A percentile compares a stretch with the other conserved stretches of the same genome.
phyloP scores from a whole-genome alignment of 2,888 invertebrate species.

The Pegoplata infirma region DNA sequence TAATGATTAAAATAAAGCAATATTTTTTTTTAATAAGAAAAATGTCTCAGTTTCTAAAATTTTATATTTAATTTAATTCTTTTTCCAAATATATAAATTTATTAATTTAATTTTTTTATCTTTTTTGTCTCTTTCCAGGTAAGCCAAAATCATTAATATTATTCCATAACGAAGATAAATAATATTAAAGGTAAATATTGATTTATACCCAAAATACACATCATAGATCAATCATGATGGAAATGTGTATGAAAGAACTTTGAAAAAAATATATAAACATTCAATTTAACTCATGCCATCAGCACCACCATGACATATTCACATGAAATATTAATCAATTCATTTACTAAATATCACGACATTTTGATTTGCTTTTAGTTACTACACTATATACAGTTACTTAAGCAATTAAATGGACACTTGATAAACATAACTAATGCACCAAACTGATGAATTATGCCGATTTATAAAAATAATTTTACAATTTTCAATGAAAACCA shows the following conservation, averaged over 20 bases:
- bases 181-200: slow-evolving; percentile 38
- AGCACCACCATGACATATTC: background rate
- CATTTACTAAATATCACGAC: slow-evolving; percentile 7
- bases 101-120: no score
- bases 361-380: background rate
- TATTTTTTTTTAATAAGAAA: no score
- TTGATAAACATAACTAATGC: no score
- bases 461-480: no score
- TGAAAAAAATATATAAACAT: slow-evolving; percentile 4
- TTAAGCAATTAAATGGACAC: no score
- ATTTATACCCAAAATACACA: slow-evolving; percentile 3
- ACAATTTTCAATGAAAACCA: no score
- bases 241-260: background rate
- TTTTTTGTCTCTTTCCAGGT: slow-evolving; percentile 37
- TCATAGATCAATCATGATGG: slow-evolving; percentile 18
- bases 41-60: no score
- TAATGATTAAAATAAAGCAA: no score
- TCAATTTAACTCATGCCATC: slow-evolving; percentile 4
- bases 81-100: no score
- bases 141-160: slow-evolving; percentile 20
- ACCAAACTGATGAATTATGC: no score
- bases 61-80: no score
- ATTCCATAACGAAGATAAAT: background rate
- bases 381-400: background rate
- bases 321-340: slow-evolving; percentile 1